These are phyloP conservation scores for Lysandra coridon DNA, from an alignment of 2,888 invertebrate species.

Conservation along the genomic window DNA sequence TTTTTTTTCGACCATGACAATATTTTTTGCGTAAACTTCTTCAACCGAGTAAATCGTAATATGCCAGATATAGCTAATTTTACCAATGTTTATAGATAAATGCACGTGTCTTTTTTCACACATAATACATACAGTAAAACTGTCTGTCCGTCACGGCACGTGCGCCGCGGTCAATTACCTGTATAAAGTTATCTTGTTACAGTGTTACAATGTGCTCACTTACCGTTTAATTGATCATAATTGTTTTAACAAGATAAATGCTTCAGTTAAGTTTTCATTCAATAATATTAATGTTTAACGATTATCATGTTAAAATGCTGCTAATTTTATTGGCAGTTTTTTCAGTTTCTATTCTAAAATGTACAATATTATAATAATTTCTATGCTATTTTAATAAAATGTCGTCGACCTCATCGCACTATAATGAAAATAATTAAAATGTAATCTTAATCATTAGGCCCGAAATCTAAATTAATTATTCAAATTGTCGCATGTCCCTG, in stretches of 20 bases:
- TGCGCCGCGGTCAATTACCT: constrained; percentile 22
- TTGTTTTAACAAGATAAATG: not conserved
- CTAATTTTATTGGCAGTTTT: too few relatives aligned
- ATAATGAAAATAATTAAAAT: constrained; percentile 1
- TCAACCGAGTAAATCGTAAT: too few relatives aligned
- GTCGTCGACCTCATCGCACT: too few relatives aligned
- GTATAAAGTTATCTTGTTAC: not conserved
- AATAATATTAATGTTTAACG: not conserved
- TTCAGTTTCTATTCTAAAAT: too few relatives aligned
- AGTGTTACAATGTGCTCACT: not conserved
- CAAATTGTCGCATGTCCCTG: constrained; percentile 28
- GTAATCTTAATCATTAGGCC: not conserved
- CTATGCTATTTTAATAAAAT: too few relatives aligned
- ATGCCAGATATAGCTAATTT: too few relatives aligned
- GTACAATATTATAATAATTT: too few relatives aligned
- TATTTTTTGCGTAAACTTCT: too few relatives aligned
- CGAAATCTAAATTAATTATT: constrained; percentile 14
- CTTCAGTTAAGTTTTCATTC: not conserved
- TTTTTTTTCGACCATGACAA: too few relatives aligned
- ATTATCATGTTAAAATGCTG: too few relatives aligned
- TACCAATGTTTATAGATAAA: not conserved
- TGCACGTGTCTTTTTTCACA: not conserved
- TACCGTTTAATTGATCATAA: not conserved
- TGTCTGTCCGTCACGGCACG: constrained; percentile 26
- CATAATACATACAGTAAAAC: not conserved